Conservation (phyloP, 1,140 invertebrate genomes). For the Drosophila arizonae region DNA sequence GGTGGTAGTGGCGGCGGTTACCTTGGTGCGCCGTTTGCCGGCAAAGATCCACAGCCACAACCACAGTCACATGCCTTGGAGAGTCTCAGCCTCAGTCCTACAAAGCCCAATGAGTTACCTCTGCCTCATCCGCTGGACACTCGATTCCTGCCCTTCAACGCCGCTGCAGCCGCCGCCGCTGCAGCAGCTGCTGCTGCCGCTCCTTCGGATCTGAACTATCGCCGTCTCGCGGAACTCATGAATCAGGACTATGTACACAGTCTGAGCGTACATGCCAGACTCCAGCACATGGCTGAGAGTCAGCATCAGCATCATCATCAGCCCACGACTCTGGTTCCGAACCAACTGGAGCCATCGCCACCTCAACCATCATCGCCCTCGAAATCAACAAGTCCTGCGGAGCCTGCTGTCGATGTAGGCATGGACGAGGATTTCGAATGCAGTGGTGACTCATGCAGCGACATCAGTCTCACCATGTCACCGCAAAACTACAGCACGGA, state of each 20-base stretch:
- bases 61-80: constrained; percentile 57
- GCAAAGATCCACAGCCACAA: constrained; percentile 41
- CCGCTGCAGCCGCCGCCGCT: background rate
- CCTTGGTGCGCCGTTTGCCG: constrained; percentile 39
- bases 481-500: constrained; percentile 71
- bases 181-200: constrained; percentile 29
- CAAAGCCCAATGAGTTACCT: constrained; percentile 38
- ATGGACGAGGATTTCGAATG: constrained; percentile 79
- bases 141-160: constrained; percentile 68
- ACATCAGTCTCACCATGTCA: constrained; percentile 82
- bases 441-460: constrained; percentile 78
- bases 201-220: constrained; percentile 62
- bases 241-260: constrained; percentile 74
- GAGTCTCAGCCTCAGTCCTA: constrained; percentile 22
- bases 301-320: constrained; percentile 50
- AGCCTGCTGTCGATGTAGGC: constrained; percentile 70
- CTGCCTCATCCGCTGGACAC: constrained; percentile 60
- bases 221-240: constrained; percentile 70
- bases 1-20: constrained; percentile 64
- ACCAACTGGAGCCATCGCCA: constrained; percentile 25
- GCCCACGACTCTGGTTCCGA: constrained; percentile 1
- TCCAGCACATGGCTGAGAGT: constrained; percentile 64
- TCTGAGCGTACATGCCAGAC: constrained; percentile 61
- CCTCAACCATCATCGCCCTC: constrained; percentile 48
- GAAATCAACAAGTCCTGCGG: constrained; percentile 56